Conservation (phyloP, 2,888 invertebrate species). For the Cantharis rustica region DNA sequence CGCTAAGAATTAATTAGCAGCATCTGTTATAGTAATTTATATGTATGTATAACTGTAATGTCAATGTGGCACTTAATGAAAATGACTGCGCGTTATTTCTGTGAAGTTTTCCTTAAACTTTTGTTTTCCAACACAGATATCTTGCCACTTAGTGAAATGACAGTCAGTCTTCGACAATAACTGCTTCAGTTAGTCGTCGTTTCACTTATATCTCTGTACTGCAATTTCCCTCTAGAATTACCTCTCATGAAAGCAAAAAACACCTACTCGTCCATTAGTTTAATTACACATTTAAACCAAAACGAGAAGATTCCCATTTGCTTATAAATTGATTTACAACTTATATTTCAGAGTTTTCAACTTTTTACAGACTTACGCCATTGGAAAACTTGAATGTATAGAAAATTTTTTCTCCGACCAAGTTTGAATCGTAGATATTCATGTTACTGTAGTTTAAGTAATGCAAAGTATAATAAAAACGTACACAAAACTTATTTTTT, state of each 20-base stretch:
- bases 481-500: neutral
- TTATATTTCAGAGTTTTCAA: neutral
- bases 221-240: neutral
- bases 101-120: slow-evolving; percentile 22
- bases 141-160: slow-evolving; percentile 52
- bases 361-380: neutral
- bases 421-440: neutral
- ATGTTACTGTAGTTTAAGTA: neutral
- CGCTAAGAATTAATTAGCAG: slow-evolving; percentile 5
- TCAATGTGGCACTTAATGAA: slow-evolving; percentile 5
- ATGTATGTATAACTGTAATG: slow-evolving; percentile 5
- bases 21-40: neutral
- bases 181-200: slow-evolving; percentile 27
- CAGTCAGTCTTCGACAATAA: slow-evolving; percentile 47
- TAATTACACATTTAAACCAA: neutral
- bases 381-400: neutral
- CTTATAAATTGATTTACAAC: neutral
- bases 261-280: neutral
- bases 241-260: neutral
- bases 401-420: neutral
- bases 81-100: slow-evolving; percentile 11
- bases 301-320: neutral
- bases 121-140: slow-evolving; percentile 44
- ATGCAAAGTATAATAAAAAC: neutral
- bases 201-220: neutral